phyloP scores from a whole-genome alignment of 1,140 invertebrate genomes.

The Sycophaga agraensis region DNA sequence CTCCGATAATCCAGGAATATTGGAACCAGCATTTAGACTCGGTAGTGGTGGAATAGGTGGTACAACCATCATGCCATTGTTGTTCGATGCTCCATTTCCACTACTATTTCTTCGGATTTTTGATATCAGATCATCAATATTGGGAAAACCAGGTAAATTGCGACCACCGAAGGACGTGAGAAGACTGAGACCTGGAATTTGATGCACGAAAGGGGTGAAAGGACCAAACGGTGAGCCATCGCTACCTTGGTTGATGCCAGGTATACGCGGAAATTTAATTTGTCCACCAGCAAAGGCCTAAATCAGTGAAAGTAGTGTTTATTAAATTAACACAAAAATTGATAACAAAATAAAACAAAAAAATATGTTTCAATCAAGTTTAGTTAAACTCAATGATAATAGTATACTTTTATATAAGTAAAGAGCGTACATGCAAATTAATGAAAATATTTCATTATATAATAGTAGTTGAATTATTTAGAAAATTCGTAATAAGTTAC shows the following conservation, averaged over 20 bases:
- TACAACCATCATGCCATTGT: not conserved
- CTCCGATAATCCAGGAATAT: slow-evolving; percentile 26
- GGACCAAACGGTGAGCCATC: not conserved
- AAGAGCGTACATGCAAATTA: too few relatives aligned
- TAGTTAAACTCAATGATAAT: too few relatives aligned
- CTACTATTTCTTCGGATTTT: not conserved
- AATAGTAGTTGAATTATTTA: too few relatives aligned
- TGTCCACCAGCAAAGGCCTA: not conserved
- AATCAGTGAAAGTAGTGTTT: too few relatives aligned
- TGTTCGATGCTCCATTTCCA: not conserved
- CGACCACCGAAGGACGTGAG: too few relatives aligned
- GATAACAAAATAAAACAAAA: too few relatives aligned
- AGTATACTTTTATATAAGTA: too few relatives aligned
- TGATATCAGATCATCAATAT: not conserved
- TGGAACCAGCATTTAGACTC: not conserved
- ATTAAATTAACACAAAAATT: too few relatives aligned
- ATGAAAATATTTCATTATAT: too few relatives aligned
- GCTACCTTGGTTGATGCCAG: not conserved
- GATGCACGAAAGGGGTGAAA: not conserved
- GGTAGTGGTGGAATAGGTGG: not conserved
- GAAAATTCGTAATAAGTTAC: slow-evolving; percentile 20
- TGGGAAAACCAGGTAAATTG: not conserved
- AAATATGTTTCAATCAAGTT: too few relatives aligned
- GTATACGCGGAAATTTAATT: slow-evolving; percentile 3
- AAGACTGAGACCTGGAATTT: slow-evolving; percentile 3